Conservation (phyloP, 2,888 invertebrate genomes). For the Blomia tropicalis region DNA sequence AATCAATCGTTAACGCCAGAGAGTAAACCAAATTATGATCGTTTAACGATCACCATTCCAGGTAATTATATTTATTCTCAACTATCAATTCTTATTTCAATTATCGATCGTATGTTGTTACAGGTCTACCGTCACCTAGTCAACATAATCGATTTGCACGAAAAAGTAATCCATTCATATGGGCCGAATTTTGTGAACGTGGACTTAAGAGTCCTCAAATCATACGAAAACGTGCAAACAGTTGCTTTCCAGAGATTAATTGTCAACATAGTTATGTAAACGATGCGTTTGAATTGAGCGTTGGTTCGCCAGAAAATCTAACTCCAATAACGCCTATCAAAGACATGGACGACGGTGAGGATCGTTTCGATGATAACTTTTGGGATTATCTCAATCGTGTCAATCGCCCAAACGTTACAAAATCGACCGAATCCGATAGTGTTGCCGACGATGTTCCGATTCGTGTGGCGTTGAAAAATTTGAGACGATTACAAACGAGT, state of each 20-base stretch:
- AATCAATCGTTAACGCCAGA: slow-evolving; percentile 32
- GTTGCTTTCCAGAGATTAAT: slow-evolving; percentile 18
- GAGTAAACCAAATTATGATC: neutral
- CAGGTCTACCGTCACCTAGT: neutral
- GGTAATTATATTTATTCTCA: neutral
- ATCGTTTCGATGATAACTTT: slow-evolving; percentile 25
- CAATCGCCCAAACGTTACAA: neutral
- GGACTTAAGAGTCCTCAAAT: slow-evolving; percentile 42
- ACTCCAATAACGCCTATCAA: slow-evolving; percentile 25
- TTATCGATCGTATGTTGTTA: neutral
- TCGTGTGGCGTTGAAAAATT: neutral
- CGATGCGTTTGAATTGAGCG: slow-evolving; percentile 17
- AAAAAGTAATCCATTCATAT: slow-evolving; percentile 31
- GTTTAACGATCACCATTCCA: neutral
- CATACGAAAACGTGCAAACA: slow-evolving; percentile 28
- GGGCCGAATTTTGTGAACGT: slow-evolving; percentile 38
- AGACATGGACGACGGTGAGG: slow-evolving; percentile 3
- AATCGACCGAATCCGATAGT: neutral
- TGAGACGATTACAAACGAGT: neutral
- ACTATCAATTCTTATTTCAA: slow-evolving; percentile 6
- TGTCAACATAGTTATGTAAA: neutral
- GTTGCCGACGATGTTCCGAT: neutral
- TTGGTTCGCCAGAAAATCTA: slow-evolving; percentile 20
- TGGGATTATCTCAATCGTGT: neutral
- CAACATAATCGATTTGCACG: slow-evolving; percentile 22